Conservation (phyloP, 2,888 invertebrate genomes). For the Folsomia manolachei region DNA sequence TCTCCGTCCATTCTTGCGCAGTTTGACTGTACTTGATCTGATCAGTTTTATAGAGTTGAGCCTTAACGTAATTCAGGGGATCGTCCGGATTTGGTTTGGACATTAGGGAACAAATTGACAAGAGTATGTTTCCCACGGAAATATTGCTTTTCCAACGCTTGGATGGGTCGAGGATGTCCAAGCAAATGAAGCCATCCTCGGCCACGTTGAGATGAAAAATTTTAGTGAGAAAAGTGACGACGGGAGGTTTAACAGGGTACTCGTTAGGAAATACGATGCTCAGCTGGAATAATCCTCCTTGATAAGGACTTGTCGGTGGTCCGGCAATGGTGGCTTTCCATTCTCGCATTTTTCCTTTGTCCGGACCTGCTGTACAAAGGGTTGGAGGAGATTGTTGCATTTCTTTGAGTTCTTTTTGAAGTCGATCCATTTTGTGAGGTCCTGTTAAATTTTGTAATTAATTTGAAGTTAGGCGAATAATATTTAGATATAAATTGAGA, state of each 20-base stretch:
- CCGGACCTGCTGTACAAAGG: neutral
- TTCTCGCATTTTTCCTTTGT: neutral
- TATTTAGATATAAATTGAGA: too few relatives aligned
- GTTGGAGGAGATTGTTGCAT: neutral
- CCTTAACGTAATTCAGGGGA: neutral
- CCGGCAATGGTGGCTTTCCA: constrained; percentile 8
- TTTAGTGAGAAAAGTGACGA: constrained; percentile 5
- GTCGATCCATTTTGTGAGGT: neutral
- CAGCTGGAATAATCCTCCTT: constrained; percentile 13
- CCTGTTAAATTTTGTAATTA: too few relatives aligned
- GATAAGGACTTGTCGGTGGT: neutral
- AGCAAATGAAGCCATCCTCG: constrained; percentile 15
- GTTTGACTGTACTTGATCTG: neutral
- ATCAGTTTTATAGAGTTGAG: neutral
- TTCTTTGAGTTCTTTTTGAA: constrained; percentile 4
- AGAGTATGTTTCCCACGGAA: neutral
- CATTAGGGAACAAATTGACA: neutral
- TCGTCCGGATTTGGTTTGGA: constrained; percentile 3
- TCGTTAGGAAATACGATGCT: neutral
- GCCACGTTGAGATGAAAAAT: constrained; percentile 5
- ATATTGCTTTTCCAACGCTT: neutral
- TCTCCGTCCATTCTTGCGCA: constrained; percentile 1
- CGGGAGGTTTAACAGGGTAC: constrained; percentile 5
- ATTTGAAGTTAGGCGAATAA: too few relatives aligned
- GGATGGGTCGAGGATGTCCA: neutral